Percentiles rank a stretch among this genome's conserved stretches.
These are phyloP conservation scores for Alethe diademata DNA, from an alignment of 2,113 vertebrate genomes.

Conservation along the genomic window DNA sequence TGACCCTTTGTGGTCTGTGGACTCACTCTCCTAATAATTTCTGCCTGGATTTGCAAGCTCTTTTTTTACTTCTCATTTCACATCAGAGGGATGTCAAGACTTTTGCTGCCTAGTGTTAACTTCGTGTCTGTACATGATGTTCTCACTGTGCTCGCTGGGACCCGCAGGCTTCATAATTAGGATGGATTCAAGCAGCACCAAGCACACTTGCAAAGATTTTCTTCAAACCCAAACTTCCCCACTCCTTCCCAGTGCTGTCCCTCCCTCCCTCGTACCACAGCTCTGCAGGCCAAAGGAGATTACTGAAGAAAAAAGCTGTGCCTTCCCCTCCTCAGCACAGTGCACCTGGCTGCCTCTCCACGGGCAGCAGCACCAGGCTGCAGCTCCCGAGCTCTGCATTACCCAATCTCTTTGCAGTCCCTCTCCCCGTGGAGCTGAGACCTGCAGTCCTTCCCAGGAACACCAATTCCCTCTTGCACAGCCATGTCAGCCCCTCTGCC, in stretches of 20 bases:
- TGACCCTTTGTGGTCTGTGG: background rate
- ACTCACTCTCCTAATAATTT: background rate
- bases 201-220: background rate
- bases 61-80: background rate
- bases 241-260: background rate
- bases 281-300: background rate
- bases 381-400: background rate
- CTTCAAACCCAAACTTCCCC: background rate
- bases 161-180: background rate
- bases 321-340: background rate
- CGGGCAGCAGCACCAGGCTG: background rate
- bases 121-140: constrained; percentile 43
- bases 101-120: constrained; percentile 7
- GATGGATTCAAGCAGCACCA: constrained; percentile 4
- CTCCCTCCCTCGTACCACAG: background rate
- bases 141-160: background rate
- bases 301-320: background rate
- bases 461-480: background rate
- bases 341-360: background rate
- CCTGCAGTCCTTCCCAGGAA: accelerated
- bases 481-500: background rate
- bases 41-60: background rate
- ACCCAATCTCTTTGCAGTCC: background rate
- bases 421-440: background rate
- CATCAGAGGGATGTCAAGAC: constrained; percentile 34